Evolutionary conservation across 2,888 invertebrate genomes (phyloP), one percentile per base, ranked within the genome.

Genomic region (Scaptomyza tumidula): DNA sequence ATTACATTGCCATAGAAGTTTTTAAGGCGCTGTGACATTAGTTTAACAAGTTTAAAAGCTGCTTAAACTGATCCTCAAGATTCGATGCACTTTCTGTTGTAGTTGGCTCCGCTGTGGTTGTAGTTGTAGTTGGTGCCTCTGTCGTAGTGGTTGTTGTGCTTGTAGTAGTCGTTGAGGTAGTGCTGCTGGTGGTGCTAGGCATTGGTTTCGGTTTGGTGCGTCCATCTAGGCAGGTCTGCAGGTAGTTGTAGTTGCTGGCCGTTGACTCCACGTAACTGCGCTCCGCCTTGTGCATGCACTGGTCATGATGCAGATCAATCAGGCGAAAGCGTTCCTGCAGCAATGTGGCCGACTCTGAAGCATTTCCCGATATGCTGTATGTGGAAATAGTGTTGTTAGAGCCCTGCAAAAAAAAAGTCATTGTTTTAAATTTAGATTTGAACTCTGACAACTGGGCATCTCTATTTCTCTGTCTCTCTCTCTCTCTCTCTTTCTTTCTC

Each of bases 351-450:
- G 80, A 80, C 44, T 90, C 90, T 0, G 90, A 81, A 14, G 90
- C 89, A 66, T 90, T 90, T n/a, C 90, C 85, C 1, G 90, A 90
- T 41, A 90, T 90, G 49, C 75, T 63, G 37, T 90, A 90, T 0
- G 85, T 83, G 41, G 72, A 41, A 29, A 89, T 70, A 4, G 90
- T 90, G 54, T 88, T 90, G 56, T 89, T 85, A n/a, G 86, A 76
- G 7, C 91, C 90, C 90, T 90, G 19, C 6, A 9, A 6, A 35
- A 31, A 10, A 11, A 4, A 24, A 24, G 24, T 11, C 33, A 16
- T 11, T 16, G 7, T 37, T 9, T 43, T 6, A 35, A 14, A 27
- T 14, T 29, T 10, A 13, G 2, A 31, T n/a, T 62, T n/a, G 3
- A 37, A 13, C 6, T 31, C 5, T 35, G 13, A 13, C 13, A 2